Evolutionary conservation across 2,888 invertebrate species (phyloP).

Genomic region (Drosophila pseudotalamancana): DNA sequence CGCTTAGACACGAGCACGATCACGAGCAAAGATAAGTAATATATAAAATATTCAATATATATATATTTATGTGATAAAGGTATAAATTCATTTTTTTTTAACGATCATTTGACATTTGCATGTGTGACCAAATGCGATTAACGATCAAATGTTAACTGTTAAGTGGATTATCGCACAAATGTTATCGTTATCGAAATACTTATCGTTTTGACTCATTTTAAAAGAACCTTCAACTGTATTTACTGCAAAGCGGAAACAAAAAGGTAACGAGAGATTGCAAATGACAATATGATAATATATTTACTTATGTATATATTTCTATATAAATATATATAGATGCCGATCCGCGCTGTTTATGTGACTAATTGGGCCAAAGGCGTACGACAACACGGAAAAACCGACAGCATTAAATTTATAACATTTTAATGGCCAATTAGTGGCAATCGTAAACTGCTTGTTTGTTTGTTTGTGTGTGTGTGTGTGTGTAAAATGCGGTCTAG

Average conservation of each 20-base stretch:
- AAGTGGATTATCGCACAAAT: no score
- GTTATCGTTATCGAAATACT: no score
- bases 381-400: constrained; percentile 61
- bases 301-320: no score
- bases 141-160: background rate
- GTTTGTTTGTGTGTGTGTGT: background rate
- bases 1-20: background rate
- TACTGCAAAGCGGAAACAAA: no score
- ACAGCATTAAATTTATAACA: constrained; percentile 72
- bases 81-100: no score
- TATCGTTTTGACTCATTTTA: background rate
- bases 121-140: background rate
- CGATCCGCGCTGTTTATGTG: constrained; percentile 30
- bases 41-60: background rate
- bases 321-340: constrained; percentile 25
- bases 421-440: constrained; percentile 79
- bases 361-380: constrained; percentile 49
- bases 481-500: constrained; percentile 31
- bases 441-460: constrained; percentile 50
- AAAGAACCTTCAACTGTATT: no score
- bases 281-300: no score
- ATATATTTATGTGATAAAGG: no score
- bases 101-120: no score
- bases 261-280: constrained; percentile 4
- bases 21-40: no score